Evolutionary conservation across 1,140 invertebrate genomes (phyloP).

Genomic region (Caenorhabditis brenneri): DNA sequence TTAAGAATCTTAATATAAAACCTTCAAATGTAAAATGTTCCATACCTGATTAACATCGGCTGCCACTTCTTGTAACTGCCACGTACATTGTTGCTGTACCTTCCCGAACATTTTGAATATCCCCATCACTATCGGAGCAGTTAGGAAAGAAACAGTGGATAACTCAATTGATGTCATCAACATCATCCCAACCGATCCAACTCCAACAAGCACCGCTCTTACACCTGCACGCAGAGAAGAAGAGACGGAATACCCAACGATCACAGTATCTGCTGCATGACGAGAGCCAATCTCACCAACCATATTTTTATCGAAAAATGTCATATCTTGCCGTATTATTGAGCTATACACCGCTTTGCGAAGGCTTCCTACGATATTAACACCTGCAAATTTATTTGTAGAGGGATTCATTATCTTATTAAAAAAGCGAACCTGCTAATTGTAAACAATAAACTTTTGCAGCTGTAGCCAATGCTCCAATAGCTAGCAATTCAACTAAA

Average conservation of each 20-base stretch:
- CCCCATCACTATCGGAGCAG: slow-evolving; percentile 4
- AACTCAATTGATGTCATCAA: background rate
- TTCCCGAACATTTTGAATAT: slow-evolving; percentile 38
- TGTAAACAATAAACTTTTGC: slow-evolving; percentile 19
- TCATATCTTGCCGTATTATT: slow-evolving; percentile 10
- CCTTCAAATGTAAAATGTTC: background rate
- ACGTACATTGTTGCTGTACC: slow-evolving; percentile 30
- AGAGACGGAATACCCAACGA: slow-evolving; percentile 22
- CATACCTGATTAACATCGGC: slow-evolving; percentile 26
- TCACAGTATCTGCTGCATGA: slow-evolving; percentile 14
- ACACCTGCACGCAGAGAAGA: slow-evolving; percentile 7
- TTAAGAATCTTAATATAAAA: background rate
- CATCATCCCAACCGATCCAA: slow-evolving; percentile 9
- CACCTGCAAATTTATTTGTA: background rate
- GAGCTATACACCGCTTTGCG: slow-evolving; percentile 6
- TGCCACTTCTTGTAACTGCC: slow-evolving; percentile 36
- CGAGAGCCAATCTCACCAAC: slow-evolving; percentile 21
- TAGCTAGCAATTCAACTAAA: background rate
- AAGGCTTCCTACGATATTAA: slow-evolving; percentile 15
- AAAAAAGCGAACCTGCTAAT: background rate
- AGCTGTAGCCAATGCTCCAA: slow-evolving; percentile 15
- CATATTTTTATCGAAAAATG: slow-evolving; percentile 23
- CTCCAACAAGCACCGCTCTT: background rate
- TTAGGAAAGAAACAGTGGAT: background rate
- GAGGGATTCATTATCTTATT: background rate